Evolutionary conservation across 1,140 invertebrate species (phyloP).

Genomic region (Tetramorium parvispinum): DNA sequence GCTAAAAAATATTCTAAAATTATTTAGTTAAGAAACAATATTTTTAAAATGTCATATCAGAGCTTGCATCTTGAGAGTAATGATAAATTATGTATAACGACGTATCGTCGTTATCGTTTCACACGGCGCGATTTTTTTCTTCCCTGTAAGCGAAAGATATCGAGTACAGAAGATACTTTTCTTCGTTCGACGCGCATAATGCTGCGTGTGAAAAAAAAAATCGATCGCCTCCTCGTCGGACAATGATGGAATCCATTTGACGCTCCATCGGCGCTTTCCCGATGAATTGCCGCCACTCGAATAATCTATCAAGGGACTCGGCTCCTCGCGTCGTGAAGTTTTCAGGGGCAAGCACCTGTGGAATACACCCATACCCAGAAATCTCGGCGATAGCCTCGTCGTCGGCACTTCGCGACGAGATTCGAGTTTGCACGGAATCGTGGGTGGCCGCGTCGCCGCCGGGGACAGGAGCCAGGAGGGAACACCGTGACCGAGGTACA

Average conservation of each 20-base stretch:
- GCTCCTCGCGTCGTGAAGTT: background rate
- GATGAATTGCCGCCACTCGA: background rate
- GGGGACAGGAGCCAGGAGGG: constrained; percentile 15
- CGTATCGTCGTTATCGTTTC: background rate
- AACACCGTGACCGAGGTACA: constrained; percentile 62
- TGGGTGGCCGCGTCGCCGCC: constrained; percentile 25
- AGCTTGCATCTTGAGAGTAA: background rate
- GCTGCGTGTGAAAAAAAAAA: background rate
- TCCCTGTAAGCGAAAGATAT: background rate
- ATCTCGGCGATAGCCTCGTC: background rate
- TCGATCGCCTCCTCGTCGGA: background rate
- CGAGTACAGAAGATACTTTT: background rate
- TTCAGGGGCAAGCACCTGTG: constrained; percentile 52
- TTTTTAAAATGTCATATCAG: background rate
- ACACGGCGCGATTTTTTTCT: background rate
- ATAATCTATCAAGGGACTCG: constrained; percentile 18
- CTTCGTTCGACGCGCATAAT: background rate
- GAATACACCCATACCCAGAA: constrained; percentile 32
- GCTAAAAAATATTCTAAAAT: background rate
- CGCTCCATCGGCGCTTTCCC: background rate
- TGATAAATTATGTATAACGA: background rate
- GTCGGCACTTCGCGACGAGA: background rate
- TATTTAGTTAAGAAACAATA: background rate
- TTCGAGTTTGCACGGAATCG: constrained; percentile 25
- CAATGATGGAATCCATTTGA: constrained; percentile 26